These are phyloP conservation scores for Apodemus agrarius DNA, from an alignment of 2,797 vertebrate species.

Conservation along the genomic window DNA sequence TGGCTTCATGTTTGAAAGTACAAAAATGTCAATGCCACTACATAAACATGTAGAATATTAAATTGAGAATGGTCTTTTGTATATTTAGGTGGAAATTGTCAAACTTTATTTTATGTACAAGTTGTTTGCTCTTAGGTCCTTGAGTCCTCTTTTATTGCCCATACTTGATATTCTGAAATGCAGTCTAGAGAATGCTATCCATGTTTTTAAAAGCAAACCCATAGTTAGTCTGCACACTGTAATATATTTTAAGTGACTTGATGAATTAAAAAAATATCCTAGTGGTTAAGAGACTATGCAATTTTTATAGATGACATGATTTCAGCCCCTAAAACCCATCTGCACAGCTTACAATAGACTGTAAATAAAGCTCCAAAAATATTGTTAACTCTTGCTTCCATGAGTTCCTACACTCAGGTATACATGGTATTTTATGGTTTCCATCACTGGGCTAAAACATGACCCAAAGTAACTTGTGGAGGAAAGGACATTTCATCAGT, in stretches of 20 bases:
- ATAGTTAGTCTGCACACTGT: neutral
- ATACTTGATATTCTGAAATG: neutral
- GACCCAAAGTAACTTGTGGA: neutral
- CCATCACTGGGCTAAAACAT: neutral
- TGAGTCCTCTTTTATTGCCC: neutral
- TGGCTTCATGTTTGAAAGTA: neutral
- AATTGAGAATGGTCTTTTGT: neutral
- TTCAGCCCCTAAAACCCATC: neutral
- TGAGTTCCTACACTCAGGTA: neutral
- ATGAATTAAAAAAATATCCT: too few relatives aligned
- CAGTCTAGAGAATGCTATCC: neutral
- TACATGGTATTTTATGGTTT: neutral
- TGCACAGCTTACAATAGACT: too few relatives aligned
- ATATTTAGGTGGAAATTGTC: neutral
- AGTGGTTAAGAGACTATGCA: neutral
- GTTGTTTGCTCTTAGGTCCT: neutral
- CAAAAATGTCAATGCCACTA: neutral
- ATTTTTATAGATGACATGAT: neutral
- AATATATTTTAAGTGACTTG: neutral
- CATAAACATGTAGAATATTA: neutral
- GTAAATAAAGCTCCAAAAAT: neutral
- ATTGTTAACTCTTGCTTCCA: neutral
- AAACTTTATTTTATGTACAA: neutral
- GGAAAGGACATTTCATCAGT: neutral
- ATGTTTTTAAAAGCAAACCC: rapidly evolving